Evolutionary conservation across 2,888 invertebrate species (phyloP).

Genomic region (Cephus nigrinus): DNA sequence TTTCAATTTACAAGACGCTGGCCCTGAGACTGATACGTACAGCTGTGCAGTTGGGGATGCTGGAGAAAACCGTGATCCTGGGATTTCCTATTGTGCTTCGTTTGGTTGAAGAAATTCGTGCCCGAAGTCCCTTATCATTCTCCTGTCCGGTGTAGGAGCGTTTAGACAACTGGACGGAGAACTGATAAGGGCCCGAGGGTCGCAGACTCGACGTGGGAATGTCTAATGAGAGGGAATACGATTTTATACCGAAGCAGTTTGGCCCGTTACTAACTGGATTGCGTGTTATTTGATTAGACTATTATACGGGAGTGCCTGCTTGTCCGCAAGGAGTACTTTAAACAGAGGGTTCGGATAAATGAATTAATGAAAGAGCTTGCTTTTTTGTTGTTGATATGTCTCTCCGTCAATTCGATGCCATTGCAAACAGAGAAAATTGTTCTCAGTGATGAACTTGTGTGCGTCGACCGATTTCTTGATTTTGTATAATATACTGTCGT

Average conservation of each 20-base stretch:
- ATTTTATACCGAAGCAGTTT: not conserved
- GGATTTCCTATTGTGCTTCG: not conserved
- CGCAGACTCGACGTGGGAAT: conserved; percentile 65
- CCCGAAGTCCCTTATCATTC: conserved; percentile 89
- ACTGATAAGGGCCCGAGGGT: conserved; percentile 96
- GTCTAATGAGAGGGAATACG: not conserved
- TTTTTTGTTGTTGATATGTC: not conserved
- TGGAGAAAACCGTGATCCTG: not conserved
- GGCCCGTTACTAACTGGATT: not conserved
- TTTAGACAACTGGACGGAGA: conserved; percentile 94
- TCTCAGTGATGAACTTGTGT: not conserved
- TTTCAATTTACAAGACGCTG: not conserved
- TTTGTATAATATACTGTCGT: not conserved
- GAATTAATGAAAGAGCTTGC: not conserved
- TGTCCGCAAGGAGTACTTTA: not conserved
- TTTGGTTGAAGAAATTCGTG: conserved; percentile 40
- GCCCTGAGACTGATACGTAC: not conserved
- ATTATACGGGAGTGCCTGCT: not conserved
- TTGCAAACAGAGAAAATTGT: not conserved
- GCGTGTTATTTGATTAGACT: not conserved
- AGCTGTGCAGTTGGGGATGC: not conserved
- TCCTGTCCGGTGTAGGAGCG: conserved; percentile 83
- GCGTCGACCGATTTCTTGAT: not conserved
- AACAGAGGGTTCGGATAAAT: not conserved
- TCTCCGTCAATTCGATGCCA: not conserved